Evolutionary conservation across 2,797 vertebrate genomes (phyloP), one percentile per base, ranked within the genome.

Genomic region (Rallus crepitans): DNA sequence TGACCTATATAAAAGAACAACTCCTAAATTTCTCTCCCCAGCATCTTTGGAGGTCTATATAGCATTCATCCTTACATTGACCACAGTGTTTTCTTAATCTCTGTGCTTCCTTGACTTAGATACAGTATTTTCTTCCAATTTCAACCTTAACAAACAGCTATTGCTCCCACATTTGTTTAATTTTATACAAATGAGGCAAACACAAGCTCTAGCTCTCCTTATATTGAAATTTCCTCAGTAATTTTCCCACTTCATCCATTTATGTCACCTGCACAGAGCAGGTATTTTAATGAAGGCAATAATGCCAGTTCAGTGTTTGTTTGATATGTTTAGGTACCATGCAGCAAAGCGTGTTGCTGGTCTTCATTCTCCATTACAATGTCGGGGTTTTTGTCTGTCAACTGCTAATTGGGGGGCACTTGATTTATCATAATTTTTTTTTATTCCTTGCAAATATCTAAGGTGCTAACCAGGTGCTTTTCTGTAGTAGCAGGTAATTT

Each of bases 381-480:
- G 0, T 23, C 31, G 24, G 48, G 13, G 8, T 52, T 52, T 52
- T 65, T 75, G 6, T 63, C 23, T 96, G 72, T n/a, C 81, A 56
- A 8, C 40, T 28, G 56, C 60, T 85, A 85, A 82, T 47, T 87
- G 57, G 55, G 21, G 53, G 71, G 40, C 45, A 37, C 45, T 87
- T 90, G 71, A 48, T 31, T 64, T 64, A 11, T 64, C 66, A 40
- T 61, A 85, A 45, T 63, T 73, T 40, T 88, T 19, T 93, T 91
- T 86, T 16, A 60, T 86, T 90, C 66, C 56, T 91, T 79, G n/a
- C 33, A 78, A 78, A 33, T 81, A 92, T 42, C 59, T 59, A 72
- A 93, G 85, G 77, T 93, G 70, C 80, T 70, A 91, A 65, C 66
- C 80, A 82, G 47, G 45, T 95, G 28, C 40, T 96, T 90, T 87